phyloP scores from a whole-genome alignment of 2,888 invertebrate species.

The Dasysyrphus albostriatus region DNA sequence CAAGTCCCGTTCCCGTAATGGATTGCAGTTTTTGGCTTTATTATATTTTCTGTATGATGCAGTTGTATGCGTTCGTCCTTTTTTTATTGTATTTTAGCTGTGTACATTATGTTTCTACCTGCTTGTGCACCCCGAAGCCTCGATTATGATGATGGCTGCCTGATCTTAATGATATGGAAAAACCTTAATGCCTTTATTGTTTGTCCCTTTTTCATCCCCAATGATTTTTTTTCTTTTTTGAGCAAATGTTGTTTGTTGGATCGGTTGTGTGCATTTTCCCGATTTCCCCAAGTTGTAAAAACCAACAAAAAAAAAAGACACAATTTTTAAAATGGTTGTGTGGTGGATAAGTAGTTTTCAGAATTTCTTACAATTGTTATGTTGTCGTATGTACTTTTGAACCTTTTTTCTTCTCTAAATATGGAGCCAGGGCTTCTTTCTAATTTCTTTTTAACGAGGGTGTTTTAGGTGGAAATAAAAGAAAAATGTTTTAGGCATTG shows the following conservation, averaged over 20 bases:
- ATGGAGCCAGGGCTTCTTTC: slow-evolving; percentile 27
- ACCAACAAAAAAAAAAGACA: neutral
- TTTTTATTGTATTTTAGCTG: slow-evolving; percentile 28
- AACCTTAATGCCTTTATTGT: slow-evolving; percentile 24
- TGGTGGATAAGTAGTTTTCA: slow-evolving; percentile 25
- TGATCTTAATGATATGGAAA: slow-evolving; percentile 54
- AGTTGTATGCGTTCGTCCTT: slow-evolving; percentile 40
- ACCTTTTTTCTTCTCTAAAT: slow-evolving; percentile 7
- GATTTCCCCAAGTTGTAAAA: slow-evolving; percentile 55
- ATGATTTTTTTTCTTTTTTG: slow-evolving; percentile 6
- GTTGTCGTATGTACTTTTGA: neutral
- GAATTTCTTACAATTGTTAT: slow-evolving; percentile 22
- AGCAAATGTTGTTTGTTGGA: slow-evolving; percentile 4
- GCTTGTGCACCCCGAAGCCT: slow-evolving; percentile 8
- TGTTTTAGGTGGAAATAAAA: slow-evolving; percentile 14
- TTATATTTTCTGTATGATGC: neutral
- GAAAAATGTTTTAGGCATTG: neutral
- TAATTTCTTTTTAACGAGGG: slow-evolving; percentile 50
- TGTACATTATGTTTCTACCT: slow-evolving; percentile 47
- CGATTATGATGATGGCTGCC: neutral
- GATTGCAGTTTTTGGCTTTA: slow-evolving; percentile 49
- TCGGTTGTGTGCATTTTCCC: slow-evolving; percentile 19
- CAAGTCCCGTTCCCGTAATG: slow-evolving; percentile 44
- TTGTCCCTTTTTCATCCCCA: slow-evolving; percentile 61
- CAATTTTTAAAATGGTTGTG: neutral